Base-by-base conservation (phyloP, 2,113 vertebrate genomes). In the Toxotes chatareus region DNA sequence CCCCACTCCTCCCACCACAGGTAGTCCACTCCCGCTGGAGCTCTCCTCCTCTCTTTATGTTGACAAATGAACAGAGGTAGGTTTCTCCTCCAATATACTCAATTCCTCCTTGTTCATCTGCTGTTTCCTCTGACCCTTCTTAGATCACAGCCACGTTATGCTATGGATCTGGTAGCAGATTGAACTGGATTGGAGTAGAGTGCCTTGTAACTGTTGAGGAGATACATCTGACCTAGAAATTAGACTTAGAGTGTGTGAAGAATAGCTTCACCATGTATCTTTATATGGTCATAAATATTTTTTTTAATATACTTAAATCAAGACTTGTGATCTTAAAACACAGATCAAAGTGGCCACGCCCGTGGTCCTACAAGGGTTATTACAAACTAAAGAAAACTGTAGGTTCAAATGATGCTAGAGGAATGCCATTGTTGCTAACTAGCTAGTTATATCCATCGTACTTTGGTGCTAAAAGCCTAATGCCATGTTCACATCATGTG, bases 11-110 rank as follows among this genome's bases (percentile, higher is more conserved):
- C 94, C 94, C 95, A 89, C 85, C 85, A 83, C 47, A 93, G 88
- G 94, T 93, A 94, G 90, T 79, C 94, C 94, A 94, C 93, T 95
- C 94, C 95, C 95, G 21, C 49, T 87, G 93, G 94, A 95, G 78
- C 89, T 89, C 89, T 83, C 90, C 90, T 91, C 56, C 82, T 86
- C 83, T 82, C 86, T 94, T 95, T 91, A 91, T 93, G 93, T 90
- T 96, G 96, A 96, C 95, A 96, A 96, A 97, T 94, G 94, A 96
- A 95, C 91, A 90, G 76, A 72, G 78, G 85, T 32, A 59, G 36
- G 57, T 86, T 88, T 69, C 88, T 86, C 63, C 86, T 86, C 61
- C 75, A 57, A 91, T 87, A 74, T 74, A n/a, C 40, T 57, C 77
- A 84, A 44, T 55, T 82, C 61, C 70, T 70, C 60, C 59, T 67